A percentile compares a stretch with the other conserved stretches of the same genome.
Evolutionary conservation across 2,113 vertebrate genomes (phyloP).

Genomic region (Chamaetylas fuelleborni): DNA sequence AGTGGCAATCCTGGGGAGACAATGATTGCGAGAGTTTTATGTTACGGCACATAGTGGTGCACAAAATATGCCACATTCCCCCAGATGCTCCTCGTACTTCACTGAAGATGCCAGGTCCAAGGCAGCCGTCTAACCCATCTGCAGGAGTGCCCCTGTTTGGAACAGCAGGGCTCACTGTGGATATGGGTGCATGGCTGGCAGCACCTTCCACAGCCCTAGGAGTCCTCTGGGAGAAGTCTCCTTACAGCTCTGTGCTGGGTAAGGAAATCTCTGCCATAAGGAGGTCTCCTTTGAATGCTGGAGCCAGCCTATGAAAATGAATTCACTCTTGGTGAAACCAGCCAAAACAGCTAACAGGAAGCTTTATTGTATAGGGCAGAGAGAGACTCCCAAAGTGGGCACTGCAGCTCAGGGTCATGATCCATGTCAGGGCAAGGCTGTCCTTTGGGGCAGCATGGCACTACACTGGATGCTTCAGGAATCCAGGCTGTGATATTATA

Average conservation of each 20-base stretch:
- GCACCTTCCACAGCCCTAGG: neutral
- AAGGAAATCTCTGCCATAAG: neutral
- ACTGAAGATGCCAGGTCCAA: neutral
- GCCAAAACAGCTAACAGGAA: neutral
- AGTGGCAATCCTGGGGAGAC: neutral
- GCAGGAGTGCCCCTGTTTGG: neutral
- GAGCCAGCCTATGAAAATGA: neutral
- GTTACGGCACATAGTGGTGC: neutral
- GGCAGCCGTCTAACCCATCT: neutral
- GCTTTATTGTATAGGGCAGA: neutral
- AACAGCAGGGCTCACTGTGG: rapidly evolving
- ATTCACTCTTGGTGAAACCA: neutral
- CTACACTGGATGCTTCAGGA: neutral
- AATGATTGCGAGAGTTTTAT: neutral
- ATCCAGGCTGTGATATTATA: neutral
- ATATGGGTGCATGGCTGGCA: neutral
- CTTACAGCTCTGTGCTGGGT: neutral
- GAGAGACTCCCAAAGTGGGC: neutral
- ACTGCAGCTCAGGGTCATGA: neutral
- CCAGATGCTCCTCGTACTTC: neutral
- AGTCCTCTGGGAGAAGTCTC: neutral
- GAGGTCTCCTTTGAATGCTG: neutral
- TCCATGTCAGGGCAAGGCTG: neutral
- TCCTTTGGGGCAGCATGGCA: neutral
- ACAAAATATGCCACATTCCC: neutral